A percentile compares a stretch with the other conserved stretches of the same genome.
Conservation (phyloP, 2,888 invertebrate species). For the Escarpia spicata region DNA sequence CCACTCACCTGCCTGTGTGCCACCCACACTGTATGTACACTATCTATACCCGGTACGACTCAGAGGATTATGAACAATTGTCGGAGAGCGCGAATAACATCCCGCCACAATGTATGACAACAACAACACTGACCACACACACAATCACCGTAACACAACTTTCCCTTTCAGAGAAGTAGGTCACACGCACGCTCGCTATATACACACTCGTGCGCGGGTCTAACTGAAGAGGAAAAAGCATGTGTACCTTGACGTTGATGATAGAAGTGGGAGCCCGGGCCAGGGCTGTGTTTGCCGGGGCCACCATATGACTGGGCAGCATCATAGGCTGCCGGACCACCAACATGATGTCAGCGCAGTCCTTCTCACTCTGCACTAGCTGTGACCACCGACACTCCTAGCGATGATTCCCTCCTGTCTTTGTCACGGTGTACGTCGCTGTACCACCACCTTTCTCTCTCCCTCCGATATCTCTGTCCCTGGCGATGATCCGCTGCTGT, state of each 20-base stretch:
- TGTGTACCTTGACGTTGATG: constrained; percentile 16
- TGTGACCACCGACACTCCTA: not conserved
- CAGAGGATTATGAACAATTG: not conserved
- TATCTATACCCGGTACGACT: not conserved
- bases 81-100: not conserved
- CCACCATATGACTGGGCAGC: not conserved
- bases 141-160: not conserved
- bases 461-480: not conserved
- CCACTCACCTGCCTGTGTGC: not conserved
- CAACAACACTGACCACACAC: not conserved
- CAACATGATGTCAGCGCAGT: not conserved
- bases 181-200: not conserved
- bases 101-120: not conserved
- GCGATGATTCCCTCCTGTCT: not conserved
- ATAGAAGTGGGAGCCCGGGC: not conserved
- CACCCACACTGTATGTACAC: not conserved
- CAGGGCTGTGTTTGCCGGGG: not conserved
- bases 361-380: not conserved
- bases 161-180: not conserved
- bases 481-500: not conserved
- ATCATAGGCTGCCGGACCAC: not conserved
- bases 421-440: not conserved
- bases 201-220: not conserved
- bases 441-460: not conserved
- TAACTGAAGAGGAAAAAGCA: not conserved